Evolutionary conservation across 2,797 vertebrate species (phyloP).

Genomic region (Odontamblyopus rebecca): DNA sequence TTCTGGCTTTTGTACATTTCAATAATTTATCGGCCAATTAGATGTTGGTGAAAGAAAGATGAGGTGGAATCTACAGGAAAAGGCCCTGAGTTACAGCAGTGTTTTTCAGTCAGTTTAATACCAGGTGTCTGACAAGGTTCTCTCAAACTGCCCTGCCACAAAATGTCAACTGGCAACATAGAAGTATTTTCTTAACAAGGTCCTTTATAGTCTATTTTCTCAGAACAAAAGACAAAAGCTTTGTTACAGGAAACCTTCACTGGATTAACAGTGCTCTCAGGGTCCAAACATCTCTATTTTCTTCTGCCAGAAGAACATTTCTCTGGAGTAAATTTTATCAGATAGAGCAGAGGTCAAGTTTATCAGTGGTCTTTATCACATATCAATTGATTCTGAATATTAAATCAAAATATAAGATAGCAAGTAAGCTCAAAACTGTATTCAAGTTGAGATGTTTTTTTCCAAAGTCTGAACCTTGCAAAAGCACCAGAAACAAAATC

Average conservation of each 20-base stretch:
- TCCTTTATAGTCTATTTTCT: too few species aligned
- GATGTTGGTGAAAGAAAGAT: slow-evolving; percentile 30
- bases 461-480: not conserved
- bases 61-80: slow-evolving; percentile 21
- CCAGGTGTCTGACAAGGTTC: not conserved
- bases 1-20: slow-evolving; percentile 40
- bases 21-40: slow-evolving; percentile 65
- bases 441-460: too few species aligned
- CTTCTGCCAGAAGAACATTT: not conserved
- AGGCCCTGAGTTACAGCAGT: slow-evolving; percentile 9
- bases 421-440: too few species aligned
- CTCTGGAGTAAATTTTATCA: too few species aligned
- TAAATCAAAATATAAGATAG: too few species aligned
- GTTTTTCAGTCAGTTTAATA: slow-evolving; percentile 6
- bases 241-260: too few species aligned
- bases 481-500: not conserved
- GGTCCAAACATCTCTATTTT: not conserved
- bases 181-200: not conserved
- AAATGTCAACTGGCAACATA: not conserved
- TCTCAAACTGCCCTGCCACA: not conserved
- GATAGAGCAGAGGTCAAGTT: not conserved
- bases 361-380: not conserved
- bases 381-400: too few species aligned
- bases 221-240: too few species aligned
- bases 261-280: too few species aligned